Conservation (phyloP, 2,797 vertebrate species). For the Oreonectes daqikongensis region DNA sequence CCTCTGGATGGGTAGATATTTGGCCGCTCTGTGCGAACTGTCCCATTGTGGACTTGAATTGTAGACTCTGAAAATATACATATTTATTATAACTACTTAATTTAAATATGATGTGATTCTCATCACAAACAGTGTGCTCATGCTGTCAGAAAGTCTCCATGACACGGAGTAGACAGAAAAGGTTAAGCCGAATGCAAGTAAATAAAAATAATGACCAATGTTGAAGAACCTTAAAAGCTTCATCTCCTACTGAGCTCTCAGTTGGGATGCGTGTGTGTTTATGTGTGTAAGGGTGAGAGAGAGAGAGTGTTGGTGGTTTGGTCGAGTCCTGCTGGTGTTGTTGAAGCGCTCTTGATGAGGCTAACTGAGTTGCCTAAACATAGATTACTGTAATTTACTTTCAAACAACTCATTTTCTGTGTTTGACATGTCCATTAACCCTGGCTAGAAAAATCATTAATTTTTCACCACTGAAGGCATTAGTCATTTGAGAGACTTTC, state of each 20-base stretch:
- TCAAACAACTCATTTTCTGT: constrained; percentile 95
- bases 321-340: constrained; percentile 62
- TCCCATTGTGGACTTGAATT: not conserved
- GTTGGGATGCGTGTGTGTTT: constrained; percentile 26
- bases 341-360: constrained; percentile 61
- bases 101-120: not conserved
- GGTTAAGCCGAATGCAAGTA: constrained; percentile 66
- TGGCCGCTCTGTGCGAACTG: not conserved
- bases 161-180: constrained; percentile 49
- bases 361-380: constrained; percentile 85
- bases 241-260: constrained; percentile 44
- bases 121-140: too few species aligned
- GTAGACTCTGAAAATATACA: not conserved
- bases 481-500: constrained; percentile 88
- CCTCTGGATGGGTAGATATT: not conserved
- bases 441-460: constrained; percentile 89
- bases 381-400: constrained; percentile 94
- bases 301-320: constrained; percentile 27
- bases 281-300: not conserved
- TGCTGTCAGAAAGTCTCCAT: not conserved
- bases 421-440: constrained; percentile 97
- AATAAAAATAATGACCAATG: constrained; percentile 72
- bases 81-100: too few species aligned
- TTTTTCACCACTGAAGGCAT: constrained; percentile 91
- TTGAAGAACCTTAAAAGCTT: constrained; percentile 55